phyloP scores from a whole-genome alignment of 2,797 vertebrate genomes.

The Glyptemys insculpta region DNA sequence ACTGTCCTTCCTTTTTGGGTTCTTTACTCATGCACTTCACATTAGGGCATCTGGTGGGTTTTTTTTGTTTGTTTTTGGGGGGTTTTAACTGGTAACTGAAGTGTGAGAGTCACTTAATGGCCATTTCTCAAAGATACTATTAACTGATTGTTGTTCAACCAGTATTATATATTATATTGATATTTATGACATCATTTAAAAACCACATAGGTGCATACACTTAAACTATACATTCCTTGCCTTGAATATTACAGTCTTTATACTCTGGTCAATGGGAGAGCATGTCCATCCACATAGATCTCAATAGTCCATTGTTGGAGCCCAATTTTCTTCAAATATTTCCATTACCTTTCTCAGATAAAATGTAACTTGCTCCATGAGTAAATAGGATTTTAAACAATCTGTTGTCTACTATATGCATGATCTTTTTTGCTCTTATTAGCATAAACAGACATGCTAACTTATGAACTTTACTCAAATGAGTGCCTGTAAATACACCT shows the following conservation, averaged over 20 bases:
- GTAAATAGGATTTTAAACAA: background rate
- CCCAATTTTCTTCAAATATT: background rate
- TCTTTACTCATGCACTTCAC: background rate
- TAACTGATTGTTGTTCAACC: background rate
- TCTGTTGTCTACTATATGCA: background rate
- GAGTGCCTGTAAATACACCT: background rate
- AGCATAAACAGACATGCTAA: background rate
- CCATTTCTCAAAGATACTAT: background rate
- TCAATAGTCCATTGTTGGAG: background rate
- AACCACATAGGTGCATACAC: background rate
- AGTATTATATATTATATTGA: background rate
- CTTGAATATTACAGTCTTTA: background rate
- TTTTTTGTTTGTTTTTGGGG: background rate
- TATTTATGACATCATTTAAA: fast-evolving
- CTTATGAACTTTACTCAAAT: background rate
- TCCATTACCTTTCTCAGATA: background rate
- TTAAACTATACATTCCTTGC: background rate
- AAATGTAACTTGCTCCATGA: background rate
- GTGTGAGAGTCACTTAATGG: background rate
- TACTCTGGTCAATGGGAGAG: background rate
- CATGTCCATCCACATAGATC: background rate
- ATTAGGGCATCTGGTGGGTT: background rate
- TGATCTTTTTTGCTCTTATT: background rate
- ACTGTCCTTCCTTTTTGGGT: background rate
- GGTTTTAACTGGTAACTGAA: background rate